Conservation (phyloP, 2,113 vertebrate species). For the Cynoglossus semilaevis region DNA sequence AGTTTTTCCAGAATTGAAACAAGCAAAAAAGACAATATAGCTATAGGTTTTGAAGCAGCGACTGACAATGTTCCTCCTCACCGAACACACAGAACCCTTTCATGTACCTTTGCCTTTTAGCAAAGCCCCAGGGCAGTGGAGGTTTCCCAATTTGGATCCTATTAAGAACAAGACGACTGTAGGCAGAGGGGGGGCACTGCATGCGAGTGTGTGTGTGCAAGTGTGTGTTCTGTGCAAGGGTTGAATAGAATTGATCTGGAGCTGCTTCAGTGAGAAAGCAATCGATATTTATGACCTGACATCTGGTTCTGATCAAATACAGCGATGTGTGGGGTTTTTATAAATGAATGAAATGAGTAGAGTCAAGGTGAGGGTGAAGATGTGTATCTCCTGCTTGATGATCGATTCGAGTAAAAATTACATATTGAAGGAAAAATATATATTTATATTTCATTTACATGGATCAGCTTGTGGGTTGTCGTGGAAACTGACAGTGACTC, state of each 20-base stretch:
- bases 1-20: too few relatives aligned
- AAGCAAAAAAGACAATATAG: too few relatives aligned
- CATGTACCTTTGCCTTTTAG: conserved; percentile 35
- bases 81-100: background rate
- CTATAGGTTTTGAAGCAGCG: too few relatives aligned
- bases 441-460: too few relatives aligned
- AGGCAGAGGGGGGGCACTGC: conserved; percentile 2
- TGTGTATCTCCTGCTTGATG: background rate
- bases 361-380: background rate
- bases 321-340: conserved; percentile 5
- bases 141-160: conserved; percentile 24
- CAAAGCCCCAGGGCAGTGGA: conserved; percentile 24
- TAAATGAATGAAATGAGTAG: conserved; percentile 2
- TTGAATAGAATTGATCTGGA: conserved; percentile 18
- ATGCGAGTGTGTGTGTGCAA: background rate
- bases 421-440: background rate
- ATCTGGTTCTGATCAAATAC: conserved; percentile 14
- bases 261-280: conserved; percentile 17
- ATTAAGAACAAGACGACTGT: conserved; percentile 16
- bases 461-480: too few relatives aligned
- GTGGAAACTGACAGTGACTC: too few relatives aligned
- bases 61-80: background rate
- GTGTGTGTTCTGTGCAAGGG: conserved; percentile 3
- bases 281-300: conserved; percentile 36
- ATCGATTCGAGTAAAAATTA: background rate